Evolutionary conservation across 2,888 invertebrate genomes (phyloP), one percentile per base, ranked within the genome.

Genomic region (Acronicta psi): DNA sequence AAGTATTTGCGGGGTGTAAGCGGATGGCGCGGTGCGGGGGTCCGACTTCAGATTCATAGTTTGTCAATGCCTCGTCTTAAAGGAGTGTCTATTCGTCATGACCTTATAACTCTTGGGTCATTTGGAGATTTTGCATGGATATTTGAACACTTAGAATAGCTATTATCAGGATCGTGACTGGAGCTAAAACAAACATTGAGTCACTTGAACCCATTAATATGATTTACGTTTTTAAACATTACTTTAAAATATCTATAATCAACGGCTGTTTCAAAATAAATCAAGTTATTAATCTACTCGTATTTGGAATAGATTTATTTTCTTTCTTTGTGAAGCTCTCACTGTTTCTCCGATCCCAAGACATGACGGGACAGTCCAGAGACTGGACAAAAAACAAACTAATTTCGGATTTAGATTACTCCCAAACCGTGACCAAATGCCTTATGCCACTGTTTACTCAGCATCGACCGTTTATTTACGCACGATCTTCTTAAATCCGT

Each of bases 321-420:
- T 16, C 13, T 47, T 56, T 47, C 2, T 17, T 69, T 69, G 63
- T 62, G 69, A 61, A 59, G 58, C 77, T 74, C 72, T 73, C 69
- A 76, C 79, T 80, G 75, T 80, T 75, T 80, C 79, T 77, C 72
- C 71, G 75, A 77, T 74, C 75, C 66, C 64, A 67, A 79, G 80
- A 87, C 91, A 88, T 90, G 90, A 89, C 85, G 80, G 75, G 75
- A 79, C 80, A 74, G 81, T 84, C 79, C 80, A 70, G 71, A 63
- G 55, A 64, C 71, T 76, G 81, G 86, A 88, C 87, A 91, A 92
- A 92, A 92, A 92, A 89, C 87, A 86, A 92, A 91, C 89, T 87
- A 87, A 92, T 92, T 91, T 91, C 82, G 86, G 86, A 86, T 89
- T 90, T 86, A 85, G 89, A 90, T 92, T 88, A 86, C 83, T 79